Evolutionary conservation across 1,140 invertebrate species (phyloP), one percentile per base, ranked within the genome.

Genomic region (Heliconius eleuchia): DNA sequence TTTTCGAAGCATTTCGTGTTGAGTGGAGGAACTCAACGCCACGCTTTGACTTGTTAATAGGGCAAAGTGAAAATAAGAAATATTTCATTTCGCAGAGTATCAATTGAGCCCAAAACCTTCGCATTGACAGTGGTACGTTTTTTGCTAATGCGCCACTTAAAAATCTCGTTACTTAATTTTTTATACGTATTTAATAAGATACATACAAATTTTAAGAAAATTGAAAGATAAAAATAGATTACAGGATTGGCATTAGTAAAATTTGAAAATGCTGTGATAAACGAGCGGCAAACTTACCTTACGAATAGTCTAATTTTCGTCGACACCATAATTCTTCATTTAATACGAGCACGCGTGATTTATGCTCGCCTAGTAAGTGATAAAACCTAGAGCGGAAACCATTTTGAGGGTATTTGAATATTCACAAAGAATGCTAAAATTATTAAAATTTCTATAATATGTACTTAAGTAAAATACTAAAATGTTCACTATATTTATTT

Each of bases 261-360:
- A 55, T 74, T 55, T 37, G 30, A 7, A 55, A 74, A 34, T 27
- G 34, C 16, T 27, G 27, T 76, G 74, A 76, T 55, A 70, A 76
- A 66, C 23, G 74, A 66, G 8, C 4, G 30, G n/a, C 57, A 60
- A 66, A 66, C 19, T 27, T 66, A 74, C 27, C 19, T 74, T 23
- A 23, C 50, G 73, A 74, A 74, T 74, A 57, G 50, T 57, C 50
- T 74, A 74, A 57, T 74, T 74, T 74, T 74, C 73, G 50, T 50
- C 13, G 19, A 57, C 19, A 57, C 46, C 73, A 74, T 74, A 74
- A 57, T 57, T 74, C 73, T 74, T 39, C 30, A 74, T 74, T 55
- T 74, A 34, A 52, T 55, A 52, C 50, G 73, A n/a, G 46, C 46
- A 74, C 23, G 23, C 18, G 46, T 50, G 46, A 74, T 57, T 74